Percentiles rank a stretch among this genome's conserved stretches.
Conservation (phyloP, 2,888 invertebrate genomes). For the Resseliella maxima region DNA sequence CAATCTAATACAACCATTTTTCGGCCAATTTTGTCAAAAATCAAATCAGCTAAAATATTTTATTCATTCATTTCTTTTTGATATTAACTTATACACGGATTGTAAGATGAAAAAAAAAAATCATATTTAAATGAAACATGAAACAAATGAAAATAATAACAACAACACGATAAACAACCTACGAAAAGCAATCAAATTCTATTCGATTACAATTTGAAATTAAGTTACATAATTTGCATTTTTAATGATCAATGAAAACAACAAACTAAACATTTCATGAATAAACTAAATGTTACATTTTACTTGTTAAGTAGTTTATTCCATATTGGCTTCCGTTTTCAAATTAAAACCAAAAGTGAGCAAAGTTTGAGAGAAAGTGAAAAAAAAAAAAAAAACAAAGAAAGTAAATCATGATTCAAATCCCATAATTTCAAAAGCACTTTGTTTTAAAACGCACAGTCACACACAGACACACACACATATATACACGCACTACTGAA, state of each 20-base stretch:
- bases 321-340: conserved; percentile 41
- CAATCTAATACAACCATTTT: too few species aligned
- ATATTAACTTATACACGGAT: background rate
- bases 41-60: background rate
- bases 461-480: background rate
- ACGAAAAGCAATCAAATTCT: conserved; percentile 25
- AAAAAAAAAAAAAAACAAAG: too few species aligned
- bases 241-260: background rate
- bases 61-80: background rate
- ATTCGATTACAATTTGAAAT: conserved; percentile 3
- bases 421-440: background rate
- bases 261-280: background rate
- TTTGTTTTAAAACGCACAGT: background rate
- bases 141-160: background rate
- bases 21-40: background rate
- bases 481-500: background rate
- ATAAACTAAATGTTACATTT: background rate
- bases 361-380: too few species aligned
- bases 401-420: background rate
- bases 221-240: background rate
- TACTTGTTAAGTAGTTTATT: background rate
- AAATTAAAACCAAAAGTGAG: too few species aligned
- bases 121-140: background rate
- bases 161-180: background rate
- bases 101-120: background rate